A percentile compares a stretch with the other conserved stretches of the same genome.
Evolutionary conservation across 2,113 vertebrate species (phyloP).

Genomic region (Montifringilla adamsi): DNA sequence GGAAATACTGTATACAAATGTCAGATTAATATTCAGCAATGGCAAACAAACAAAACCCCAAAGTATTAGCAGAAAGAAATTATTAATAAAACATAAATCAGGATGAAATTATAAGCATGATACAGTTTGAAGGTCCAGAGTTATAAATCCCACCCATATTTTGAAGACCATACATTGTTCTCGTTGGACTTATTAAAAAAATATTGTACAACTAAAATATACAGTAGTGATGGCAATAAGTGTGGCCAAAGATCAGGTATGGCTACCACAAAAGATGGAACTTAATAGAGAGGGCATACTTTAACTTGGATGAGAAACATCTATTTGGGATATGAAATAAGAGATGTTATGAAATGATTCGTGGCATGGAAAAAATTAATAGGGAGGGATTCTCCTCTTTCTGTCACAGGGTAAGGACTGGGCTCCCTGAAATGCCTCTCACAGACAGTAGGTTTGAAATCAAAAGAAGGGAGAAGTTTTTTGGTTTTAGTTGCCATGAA

Average conservation of each 20-base stretch:
- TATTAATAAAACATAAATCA: neutral
- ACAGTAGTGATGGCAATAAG: neutral
- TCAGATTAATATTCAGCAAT: neutral
- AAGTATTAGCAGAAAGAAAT: neutral
- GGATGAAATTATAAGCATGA: neutral
- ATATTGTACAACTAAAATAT: neutral
- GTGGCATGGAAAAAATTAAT: neutral
- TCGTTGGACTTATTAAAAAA: neutral
- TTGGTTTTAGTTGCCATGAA: neutral
- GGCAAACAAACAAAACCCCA: neutral
- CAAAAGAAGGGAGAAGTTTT: neutral
- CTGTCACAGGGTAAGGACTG: neutral
- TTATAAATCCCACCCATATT: neutral
- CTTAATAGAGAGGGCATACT: neutral
- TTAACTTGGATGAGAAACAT: neutral
- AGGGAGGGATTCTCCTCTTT: neutral
- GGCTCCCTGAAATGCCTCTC: neutral
- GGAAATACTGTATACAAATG: neutral
- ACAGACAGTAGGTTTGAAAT: neutral
- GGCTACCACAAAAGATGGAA: neutral
- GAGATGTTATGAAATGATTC: neutral
- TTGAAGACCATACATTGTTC: neutral
- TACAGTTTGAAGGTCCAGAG: neutral
- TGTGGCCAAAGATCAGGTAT: neutral
- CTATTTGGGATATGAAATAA: neutral